Evolutionary conservation across 1,140 invertebrate genomes (phyloP), one percentile per base, ranked within the genome.

Genomic region (Procambarus virginalis): DNA sequence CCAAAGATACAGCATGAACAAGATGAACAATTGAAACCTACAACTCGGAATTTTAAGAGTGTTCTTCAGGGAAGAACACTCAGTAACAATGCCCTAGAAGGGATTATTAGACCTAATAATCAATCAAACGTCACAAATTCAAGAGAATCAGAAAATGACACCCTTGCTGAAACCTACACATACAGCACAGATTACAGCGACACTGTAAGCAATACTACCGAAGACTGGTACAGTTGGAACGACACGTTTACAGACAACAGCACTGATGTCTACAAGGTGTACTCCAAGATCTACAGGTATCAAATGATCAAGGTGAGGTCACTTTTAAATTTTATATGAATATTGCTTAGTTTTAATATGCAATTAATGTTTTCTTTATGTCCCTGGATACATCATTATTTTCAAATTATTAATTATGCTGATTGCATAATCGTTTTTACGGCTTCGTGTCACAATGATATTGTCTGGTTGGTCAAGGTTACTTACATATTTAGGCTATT

Each of bases 221-320:
- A 22, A 9, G 68, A 73, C 10, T 20, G 5, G 6, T 73, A 73
- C 68, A 20, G 20, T 10, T 34, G n/a, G 68, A 34, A 73, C 68
- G 68, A 73, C n/a, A 73, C n/a, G 0, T 8, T 73, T 6, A 9
- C 68, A 20, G 68, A 73, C 9, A 80, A 80, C n/a, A 55, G 17
- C 0, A 22, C 77, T 34, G 78, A 80, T 12, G 49, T 22, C 9
- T 55, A 45, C 49, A 55, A 55, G 17, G 8, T 58, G 0, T n/a
- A 80, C 14, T 55, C 22, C 49, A 80, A 80, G 17, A 58, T 80
- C 34, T 80, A 80, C 49, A 22, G n/a, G 49, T 80, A 55, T 20
- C 78, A 80, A 49, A 80, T 80, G 49, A 80, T 80, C 6, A 80
- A 80, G 78, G 78, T 80, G 55, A 80, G 22, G 20, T 34, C 8